A percentile compares a stretch with the other conserved stretches of the same genome.
Conservation (phyloP, 2,113 vertebrate genomes). For the Opisthocomus hoazin region DNA sequence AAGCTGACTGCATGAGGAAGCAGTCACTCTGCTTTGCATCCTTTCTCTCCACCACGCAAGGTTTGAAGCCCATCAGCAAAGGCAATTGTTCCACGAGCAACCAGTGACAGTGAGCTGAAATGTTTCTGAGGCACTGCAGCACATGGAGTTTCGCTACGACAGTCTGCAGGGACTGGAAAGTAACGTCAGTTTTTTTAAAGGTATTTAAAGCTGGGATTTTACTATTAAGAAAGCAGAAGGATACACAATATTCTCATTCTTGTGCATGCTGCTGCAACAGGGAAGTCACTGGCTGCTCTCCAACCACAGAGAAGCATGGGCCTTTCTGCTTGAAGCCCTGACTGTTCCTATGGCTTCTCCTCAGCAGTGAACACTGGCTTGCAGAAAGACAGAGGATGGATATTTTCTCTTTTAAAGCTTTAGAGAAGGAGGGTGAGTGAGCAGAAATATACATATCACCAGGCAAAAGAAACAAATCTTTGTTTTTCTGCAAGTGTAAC, state of each 20-base stretch:
- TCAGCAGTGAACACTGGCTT: neutral
- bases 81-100: neutral
- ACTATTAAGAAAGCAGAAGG: neutral
- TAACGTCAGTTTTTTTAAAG: neutral
- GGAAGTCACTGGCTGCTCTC: neutral
- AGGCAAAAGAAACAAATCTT: slow-evolving; percentile 21
- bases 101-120: neutral
- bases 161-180: neutral
- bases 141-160: neutral
- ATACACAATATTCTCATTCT: neutral
- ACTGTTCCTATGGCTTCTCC: neutral
- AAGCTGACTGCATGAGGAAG: neutral
- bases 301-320: neutral
- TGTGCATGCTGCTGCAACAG: neutral
- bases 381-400: neutral
- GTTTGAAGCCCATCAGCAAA: neutral
- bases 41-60: neutral
- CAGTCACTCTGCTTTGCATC: neutral
- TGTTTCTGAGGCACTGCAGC: neutral
- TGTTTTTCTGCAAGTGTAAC: neutral
- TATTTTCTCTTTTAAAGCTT: slow-evolving; percentile 4
- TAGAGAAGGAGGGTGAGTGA: neutral
- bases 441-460: neutral
- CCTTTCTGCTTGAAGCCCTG: neutral
- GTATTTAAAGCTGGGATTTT: neutral